Evolutionary conservation across 2,113 vertebrate genomes (phyloP).

Genomic region (Cariama cristata): DNA sequence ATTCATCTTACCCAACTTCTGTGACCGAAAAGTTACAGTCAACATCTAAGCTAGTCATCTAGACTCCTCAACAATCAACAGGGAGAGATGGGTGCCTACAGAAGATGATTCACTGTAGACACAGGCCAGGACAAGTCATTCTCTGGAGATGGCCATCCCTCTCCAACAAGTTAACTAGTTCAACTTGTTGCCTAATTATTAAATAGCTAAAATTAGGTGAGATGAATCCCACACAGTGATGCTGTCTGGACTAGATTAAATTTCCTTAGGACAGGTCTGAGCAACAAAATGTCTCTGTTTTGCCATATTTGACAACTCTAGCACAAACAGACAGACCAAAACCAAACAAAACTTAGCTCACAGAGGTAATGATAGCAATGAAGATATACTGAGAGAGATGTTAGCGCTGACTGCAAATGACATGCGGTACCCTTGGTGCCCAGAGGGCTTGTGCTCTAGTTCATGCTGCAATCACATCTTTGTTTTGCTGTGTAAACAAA

Average conservation of each 20-base stretch:
- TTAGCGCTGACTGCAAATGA: neutral
- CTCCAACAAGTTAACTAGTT: neutral
- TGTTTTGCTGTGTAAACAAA: neutral
- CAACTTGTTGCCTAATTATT: neutral
- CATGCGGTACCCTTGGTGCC: rapidly evolving
- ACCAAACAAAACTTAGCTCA: neutral
- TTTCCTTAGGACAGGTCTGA: neutral
- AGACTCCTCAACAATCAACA: neutral
- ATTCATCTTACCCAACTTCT: neutral
- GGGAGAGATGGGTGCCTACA: neutral
- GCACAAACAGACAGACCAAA: neutral
- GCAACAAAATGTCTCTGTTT: neutral
- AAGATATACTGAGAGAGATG: neutral
- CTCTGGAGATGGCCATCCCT: neutral
- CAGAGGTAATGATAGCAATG: neutral
- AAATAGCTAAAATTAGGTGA: constrained; percentile 43
- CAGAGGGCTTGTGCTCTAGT: neutral
- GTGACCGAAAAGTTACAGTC: neutral
- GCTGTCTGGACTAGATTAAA: neutral
- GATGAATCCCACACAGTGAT: neutral
- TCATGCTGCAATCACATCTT: neutral
- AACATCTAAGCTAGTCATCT: constrained; percentile 4
- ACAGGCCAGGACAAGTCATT: neutral
- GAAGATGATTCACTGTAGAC: neutral
- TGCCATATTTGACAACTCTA: neutral